phyloP scores from a whole-genome alignment of 2,113 vertebrate species.

The Corynorhinus townsendii region DNA sequence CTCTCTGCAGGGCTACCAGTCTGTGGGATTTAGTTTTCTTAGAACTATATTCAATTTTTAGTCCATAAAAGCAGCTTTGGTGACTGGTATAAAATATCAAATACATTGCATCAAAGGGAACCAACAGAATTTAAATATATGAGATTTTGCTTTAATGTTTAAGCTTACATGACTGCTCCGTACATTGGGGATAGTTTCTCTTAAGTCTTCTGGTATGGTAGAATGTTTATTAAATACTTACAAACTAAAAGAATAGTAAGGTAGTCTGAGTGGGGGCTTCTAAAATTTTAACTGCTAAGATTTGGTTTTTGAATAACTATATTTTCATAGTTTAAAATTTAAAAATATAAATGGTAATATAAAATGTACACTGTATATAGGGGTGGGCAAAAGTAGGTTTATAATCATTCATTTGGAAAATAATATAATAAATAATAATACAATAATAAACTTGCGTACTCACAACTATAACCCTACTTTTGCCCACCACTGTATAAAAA shows the following conservation, averaged over 20 bases:
- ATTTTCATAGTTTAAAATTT: constrained; percentile 27
- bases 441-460: not conserved
- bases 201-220: not conserved
- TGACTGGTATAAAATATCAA: not conserved
- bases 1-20: not conserved
- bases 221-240: constrained; percentile 18
- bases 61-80: not conserved
- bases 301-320: constrained; percentile 27
- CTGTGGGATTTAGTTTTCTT: constrained; percentile 1
- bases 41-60: not conserved
- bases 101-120: not conserved
- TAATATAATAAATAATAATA: not conserved
- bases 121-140: not conserved
- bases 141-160: constrained; percentile 5
- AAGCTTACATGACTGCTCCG: not conserved
- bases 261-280: not conserved
- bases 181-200: not conserved
- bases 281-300: not conserved
- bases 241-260: not conserved
- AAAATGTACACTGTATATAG: not conserved
- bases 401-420: not conserved
- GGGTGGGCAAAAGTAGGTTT: not conserved
- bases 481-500: not conserved
- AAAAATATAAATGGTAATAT: not conserved
- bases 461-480: not conserved